Conservation (phyloP, 2,113 vertebrate species). For the Neogobius melanostomus region DNA sequence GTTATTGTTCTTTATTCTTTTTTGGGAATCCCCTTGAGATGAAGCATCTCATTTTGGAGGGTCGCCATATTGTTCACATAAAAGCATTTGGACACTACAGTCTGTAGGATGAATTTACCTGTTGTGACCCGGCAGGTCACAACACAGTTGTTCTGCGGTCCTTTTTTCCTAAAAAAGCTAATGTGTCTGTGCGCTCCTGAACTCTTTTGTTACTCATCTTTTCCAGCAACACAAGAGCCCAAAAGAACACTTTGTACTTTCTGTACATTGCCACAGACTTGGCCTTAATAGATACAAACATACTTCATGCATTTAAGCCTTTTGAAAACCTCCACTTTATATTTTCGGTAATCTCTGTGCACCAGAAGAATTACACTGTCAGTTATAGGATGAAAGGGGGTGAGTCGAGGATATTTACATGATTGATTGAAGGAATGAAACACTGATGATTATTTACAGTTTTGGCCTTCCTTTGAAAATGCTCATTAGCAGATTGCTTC, state of each 20-base stretch:
- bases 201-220: neutral
- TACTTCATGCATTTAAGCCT: neutral
- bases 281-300: neutral
- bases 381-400: conserved; percentile 9
- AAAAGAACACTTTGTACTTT: too few relatives aligned
- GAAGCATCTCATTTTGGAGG: too few relatives aligned
- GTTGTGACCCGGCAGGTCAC: too few relatives aligned
- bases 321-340: neutral
- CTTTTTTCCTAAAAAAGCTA: neutral
- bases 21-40: too few relatives aligned
- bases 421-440: conserved; percentile 52
- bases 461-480: conserved; percentile 45
- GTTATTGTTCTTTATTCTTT: too few relatives aligned
- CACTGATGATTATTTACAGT: conserved; percentile 41
- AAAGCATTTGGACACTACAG: too few relatives aligned
- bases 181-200: too few relatives aligned
- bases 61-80: too few relatives aligned
- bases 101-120: too few relatives aligned
- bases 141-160: too few relatives aligned
- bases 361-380: conserved; percentile 3
- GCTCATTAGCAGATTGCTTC: conserved; percentile 50
- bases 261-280: neutral
- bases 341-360: neutral
- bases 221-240: neutral
- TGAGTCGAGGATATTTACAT: conserved; percentile 29